Percentiles rank a stretch among this genome's conserved stretches.
Evolutionary conservation across 2,113 vertebrate genomes (phyloP).

Genomic region (Eublepharis macularius): DNA sequence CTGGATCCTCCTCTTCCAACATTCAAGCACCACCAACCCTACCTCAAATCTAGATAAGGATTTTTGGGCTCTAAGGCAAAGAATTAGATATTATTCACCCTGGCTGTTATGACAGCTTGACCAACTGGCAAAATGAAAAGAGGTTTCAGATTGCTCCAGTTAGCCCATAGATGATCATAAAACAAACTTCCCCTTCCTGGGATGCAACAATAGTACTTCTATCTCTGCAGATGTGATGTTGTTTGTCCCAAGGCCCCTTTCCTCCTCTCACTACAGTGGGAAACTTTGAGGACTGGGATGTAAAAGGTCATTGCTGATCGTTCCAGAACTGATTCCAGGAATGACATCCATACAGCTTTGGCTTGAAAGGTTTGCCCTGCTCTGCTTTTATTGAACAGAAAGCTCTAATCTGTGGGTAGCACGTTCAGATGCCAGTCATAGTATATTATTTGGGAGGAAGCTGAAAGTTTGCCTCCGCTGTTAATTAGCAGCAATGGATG

Average conservation of each 20-base stretch:
- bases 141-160: too few species aligned
- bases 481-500: conserved; percentile 20
- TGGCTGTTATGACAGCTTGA: too few species aligned
- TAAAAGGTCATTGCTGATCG: too few species aligned
- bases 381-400: not conserved
- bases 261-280: too few species aligned
- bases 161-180: too few species aligned
- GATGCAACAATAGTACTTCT: not conserved
- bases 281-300: not conserved
- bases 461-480: not conserved
- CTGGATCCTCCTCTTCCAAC: too few species aligned
- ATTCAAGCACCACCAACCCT: too few species aligned
- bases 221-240: not conserved
- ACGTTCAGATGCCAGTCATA: not conserved
- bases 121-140: too few species aligned
- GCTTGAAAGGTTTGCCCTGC: not conserved
- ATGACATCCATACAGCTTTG: not conserved
- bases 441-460: not conserved
- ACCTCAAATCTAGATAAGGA: too few species aligned
- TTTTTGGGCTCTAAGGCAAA: too few species aligned
- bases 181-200: too few species aligned
- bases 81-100: too few species aligned
- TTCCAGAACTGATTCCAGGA: not conserved
- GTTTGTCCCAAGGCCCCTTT: not conserved
- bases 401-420: not conserved